Evolutionary conservation across 2,113 vertebrate genomes (phyloP).

Genomic region (Ranitomeya imitator): DNA sequence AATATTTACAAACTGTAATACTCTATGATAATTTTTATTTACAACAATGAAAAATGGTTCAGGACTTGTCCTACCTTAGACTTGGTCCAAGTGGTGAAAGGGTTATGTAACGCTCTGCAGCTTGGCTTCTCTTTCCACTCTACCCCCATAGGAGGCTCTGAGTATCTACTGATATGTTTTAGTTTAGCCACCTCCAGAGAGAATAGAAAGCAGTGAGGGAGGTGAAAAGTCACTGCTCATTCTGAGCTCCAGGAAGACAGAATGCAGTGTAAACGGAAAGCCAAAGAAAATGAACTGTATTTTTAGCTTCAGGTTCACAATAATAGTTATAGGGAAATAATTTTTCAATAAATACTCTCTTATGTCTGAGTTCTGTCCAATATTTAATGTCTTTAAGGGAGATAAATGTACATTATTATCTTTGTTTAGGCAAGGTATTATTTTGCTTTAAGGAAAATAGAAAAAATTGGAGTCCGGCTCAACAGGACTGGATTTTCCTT

Average conservation of each 20-base stretch:
- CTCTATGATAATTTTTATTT: background rate
- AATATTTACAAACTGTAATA: background rate
- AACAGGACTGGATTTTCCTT: no score
- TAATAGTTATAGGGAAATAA: background rate
- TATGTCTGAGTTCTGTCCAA: background rate
- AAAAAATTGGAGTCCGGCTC: no score
- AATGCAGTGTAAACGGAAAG: constrained; percentile 4
- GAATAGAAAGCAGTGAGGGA: constrained; percentile 24
- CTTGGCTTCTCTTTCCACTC: constrained; percentile 35
- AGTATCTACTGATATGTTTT: constrained; percentile 42
- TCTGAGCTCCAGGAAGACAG: constrained; percentile 4
- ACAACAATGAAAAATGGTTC: background rate
- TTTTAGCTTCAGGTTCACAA: background rate
- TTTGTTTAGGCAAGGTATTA: background rate
- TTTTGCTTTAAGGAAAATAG: background rate
- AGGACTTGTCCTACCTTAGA: background rate
- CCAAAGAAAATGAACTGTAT: constrained; percentile 12
- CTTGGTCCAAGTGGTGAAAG: constrained; percentile 11
- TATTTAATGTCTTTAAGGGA: background rate
- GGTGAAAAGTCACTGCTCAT: constrained; percentile 13
- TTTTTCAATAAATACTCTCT: background rate
- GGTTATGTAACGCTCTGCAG: constrained; percentile 2
- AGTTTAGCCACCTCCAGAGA: constrained; percentile 44
- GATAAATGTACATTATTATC: background rate
- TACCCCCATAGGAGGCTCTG: constrained; percentile 49